A percentile compares a stretch with the other conserved stretches of the same genome.
These are phyloP conservation scores for Scelioninae gen. 2 DNA, from an alignment of 2,888 invertebrate species.

Conservation along the genomic window DNA sequence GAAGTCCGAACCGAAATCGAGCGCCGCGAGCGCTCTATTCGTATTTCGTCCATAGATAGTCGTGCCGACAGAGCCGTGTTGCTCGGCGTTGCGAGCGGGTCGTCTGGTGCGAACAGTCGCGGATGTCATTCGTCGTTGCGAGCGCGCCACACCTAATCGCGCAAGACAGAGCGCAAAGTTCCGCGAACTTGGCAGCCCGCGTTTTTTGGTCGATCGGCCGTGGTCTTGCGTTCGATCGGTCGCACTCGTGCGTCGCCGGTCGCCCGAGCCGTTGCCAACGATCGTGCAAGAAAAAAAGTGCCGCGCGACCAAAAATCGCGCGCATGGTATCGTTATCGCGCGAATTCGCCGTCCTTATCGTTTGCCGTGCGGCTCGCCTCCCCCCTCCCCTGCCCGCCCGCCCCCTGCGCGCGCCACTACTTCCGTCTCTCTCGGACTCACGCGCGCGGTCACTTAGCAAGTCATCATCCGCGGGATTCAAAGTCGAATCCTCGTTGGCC, in stretches of 20 bases:
- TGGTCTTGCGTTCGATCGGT: no score
- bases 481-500: conserved; percentile 33
- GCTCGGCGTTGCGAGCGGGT: conserved; percentile 20
- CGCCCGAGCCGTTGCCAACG: neutral
- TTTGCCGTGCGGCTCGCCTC: conserved; percentile 11
- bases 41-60: conserved; percentile 26
- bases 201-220: no score
- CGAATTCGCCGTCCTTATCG: conserved; percentile 28
- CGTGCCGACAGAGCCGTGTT: conserved; percentile 20
- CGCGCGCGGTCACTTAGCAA: conserved; percentile 52
- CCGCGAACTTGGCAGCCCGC: conserved; percentile 14
- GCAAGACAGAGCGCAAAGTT: conserved; percentile 15
- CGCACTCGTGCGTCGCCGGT: neutral
- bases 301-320: conserved; percentile 13
- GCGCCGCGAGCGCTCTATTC: conserved; percentile 19
- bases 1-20: conserved; percentile 7
- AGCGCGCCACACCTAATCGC: conserved; percentile 22
- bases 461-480: conserved; percentile 52
- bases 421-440: conserved; percentile 39
- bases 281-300: neutral
- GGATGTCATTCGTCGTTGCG: conserved; percentile 28
- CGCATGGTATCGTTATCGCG: conserved; percentile 20
- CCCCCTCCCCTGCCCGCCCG: conserved; percentile 9
- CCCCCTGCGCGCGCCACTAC: conserved; percentile 6
- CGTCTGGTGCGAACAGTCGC: conserved; percentile 26